phyloP scores from a whole-genome alignment of 2,888 invertebrate species.

The Agrochola litura region DNA sequence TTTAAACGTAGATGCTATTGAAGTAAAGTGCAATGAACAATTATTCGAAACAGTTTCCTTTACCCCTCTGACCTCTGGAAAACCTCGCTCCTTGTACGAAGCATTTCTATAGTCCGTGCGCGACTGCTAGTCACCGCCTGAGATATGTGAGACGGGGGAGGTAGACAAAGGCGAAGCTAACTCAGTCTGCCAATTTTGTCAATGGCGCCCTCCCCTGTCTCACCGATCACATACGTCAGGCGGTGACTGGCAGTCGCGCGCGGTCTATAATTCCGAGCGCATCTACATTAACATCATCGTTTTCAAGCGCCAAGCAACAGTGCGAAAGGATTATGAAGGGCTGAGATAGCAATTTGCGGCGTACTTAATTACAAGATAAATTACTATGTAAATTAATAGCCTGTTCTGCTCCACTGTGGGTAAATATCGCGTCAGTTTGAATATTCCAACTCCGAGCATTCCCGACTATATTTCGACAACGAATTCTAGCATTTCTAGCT shows the following conservation, averaged over 20 bases:
- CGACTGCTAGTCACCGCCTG: no score
- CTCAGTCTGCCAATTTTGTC: no score
- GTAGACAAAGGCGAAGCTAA: no score
- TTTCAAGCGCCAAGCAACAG: conserved; percentile 77
- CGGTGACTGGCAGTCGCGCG: no score
- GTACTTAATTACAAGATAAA: conserved; percentile 90
- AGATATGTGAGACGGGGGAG: no score
- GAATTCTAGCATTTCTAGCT: conserved; percentile 38
- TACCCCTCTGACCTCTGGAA: neutral
- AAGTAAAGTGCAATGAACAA: neutral
- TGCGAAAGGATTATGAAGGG: conserved; percentile 90
- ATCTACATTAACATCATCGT: conserved; percentile 72
- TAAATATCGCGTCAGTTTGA: conserved; percentile 64
- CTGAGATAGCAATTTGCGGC: conserved; percentile 90
- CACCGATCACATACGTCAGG: no score
- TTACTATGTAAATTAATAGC: conserved; percentile 90
- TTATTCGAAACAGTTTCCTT: neutral
- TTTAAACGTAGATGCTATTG: no score
- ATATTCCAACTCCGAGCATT: conserved; percentile 52
- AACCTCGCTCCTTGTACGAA: neutral
- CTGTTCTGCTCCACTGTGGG: conserved; percentile 60
- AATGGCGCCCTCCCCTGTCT: no score
- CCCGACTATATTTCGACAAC: conserved; percentile 36
- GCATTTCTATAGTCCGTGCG: neutral
- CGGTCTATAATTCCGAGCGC: conserved; percentile 35